These are phyloP conservation scores for Sula dactylatra DNA, from an alignment of 2,113 vertebrate genomes.

Conservation along the genomic window DNA sequence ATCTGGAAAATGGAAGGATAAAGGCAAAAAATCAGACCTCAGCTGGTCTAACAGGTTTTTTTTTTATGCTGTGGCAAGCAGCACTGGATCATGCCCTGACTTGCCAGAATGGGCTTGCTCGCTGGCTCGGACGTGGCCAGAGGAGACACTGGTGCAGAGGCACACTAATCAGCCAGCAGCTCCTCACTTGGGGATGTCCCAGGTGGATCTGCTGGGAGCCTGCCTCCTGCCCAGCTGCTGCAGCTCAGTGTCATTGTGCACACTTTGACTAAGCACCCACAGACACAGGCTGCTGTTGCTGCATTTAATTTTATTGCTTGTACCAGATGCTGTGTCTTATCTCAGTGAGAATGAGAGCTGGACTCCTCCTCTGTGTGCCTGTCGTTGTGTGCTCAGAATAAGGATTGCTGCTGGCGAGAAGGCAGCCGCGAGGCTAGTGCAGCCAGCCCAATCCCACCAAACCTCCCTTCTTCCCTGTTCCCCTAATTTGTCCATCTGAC, in stretches of 20 bases:
- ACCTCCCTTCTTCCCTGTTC: not conserved
- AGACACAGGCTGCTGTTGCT: not conserved
- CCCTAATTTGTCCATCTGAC: not conserved
- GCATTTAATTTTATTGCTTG: not conserved
- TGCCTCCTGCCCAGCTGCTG: not conserved
- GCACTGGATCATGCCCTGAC: not conserved
- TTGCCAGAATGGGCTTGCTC: not conserved
- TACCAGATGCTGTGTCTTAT: not conserved
- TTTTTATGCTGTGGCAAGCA: not conserved
- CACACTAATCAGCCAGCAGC: not conserved
- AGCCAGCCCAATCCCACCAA: not conserved
- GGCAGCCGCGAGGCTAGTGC: not conserved
- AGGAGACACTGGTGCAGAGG: not conserved
- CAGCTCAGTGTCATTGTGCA: not conserved
- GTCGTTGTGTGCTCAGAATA: rapidly evolving
- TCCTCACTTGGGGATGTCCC: not conserved
- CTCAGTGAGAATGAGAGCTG: not conserved
- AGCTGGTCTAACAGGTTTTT: rapidly evolving
- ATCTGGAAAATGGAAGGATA: not conserved
- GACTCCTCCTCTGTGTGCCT: not conserved
- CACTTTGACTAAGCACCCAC: not conserved
- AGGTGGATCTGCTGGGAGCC: not conserved
- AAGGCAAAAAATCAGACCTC: not conserved
- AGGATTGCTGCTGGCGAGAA: not conserved
- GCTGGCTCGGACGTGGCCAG: rapidly evolving